Evolutionary conservation across 2,113 vertebrate genomes (phyloP), one percentile per base, ranked within the genome.

Genomic region (Quiscalus mexicanus): DNA sequence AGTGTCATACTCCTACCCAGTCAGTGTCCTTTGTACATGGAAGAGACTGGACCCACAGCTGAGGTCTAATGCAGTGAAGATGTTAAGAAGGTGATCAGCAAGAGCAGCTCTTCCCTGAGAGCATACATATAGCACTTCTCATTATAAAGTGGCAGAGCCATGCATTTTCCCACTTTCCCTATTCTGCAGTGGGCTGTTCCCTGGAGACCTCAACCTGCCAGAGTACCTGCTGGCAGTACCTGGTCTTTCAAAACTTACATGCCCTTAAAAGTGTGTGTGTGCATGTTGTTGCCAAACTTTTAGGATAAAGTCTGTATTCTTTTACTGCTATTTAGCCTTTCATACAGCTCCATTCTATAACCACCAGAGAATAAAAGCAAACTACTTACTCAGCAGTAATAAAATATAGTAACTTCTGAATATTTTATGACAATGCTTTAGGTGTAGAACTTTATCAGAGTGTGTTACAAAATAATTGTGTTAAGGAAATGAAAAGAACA

Each of bases 401-500:
- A 96, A 98, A 96, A 96, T 95, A 97, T 59, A 97, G 96, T 89
- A 95, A 94, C 96, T 96, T 96, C 92, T 98, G 96, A 98, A 98
- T 98, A 98, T 98, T 98, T 98, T 97, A 98, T 98, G 86, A 91
- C 95, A 85, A 91, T 2, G 78, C 91, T 97, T 97, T 96, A 98
- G 97, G 96, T 98, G 63, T 96, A 98, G 97, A 97, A 97, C 89
- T 96, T 97, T 96, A 95, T 93, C 95, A 97, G 96, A 74, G 44
- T 87, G 88, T 1, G 4, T 45, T 95, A 60, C 74, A 92, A 90
- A 96, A 90, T 90, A 90, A 93, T 76, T 90, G 44, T 82, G 56
- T 64, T 78, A 73, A 90, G 73, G 27, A 96, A 96, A 92, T 74
- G n/a, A 93, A 93, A 90, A 91, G 67, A 94, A 67, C n/a, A 82